Evolutionary conservation across 2,888 invertebrate species (phyloP).

Genomic region (Cryptophagus acutangulus): DNA sequence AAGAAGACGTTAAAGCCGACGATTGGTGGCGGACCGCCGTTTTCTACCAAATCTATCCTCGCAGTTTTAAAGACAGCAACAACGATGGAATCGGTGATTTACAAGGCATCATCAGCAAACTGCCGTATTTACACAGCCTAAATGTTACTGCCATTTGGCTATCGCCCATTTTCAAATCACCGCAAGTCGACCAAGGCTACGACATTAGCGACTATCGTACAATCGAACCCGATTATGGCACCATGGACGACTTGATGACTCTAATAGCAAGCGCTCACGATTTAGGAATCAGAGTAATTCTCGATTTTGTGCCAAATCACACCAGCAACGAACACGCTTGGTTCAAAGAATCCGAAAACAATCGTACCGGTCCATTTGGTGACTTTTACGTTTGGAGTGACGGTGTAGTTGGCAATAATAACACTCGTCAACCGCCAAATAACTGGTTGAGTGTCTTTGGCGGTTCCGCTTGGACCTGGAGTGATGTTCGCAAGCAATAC

Average conservation of each 20-base stretch:
- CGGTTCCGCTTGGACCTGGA: slow-evolving; percentile 52
- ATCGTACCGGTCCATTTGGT: slow-evolving; percentile 57
- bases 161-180: slow-evolving; percentile 78
- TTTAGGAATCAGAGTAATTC: slow-evolving; percentile 51
- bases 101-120: slow-evolving; percentile 48
- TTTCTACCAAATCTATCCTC: slow-evolving; percentile 82
- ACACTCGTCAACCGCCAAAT: slow-evolving; percentile 58
- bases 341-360: slow-evolving; percentile 67
- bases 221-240: slow-evolving; percentile 71
- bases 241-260: slow-evolving; percentile 62
- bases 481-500: slow-evolving; percentile 59
- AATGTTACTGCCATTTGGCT: slow-evolving; percentile 77
- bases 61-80: slow-evolving; percentile 78
- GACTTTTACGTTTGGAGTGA: slow-evolving; percentile 77
- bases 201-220: slow-evolving; percentile 75
- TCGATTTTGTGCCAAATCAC: slow-evolving; percentile 55
- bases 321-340: slow-evolving; percentile 75
- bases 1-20: too few relatives aligned
- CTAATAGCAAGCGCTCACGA: slow-evolving; percentile 55
- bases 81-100: slow-evolving; percentile 86
- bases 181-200: slow-evolving; percentile 83
- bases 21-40: slow-evolving; percentile 82
- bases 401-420: slow-evolving; percentile 48
- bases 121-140: slow-evolving; percentile 48
- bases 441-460: slow-evolving; percentile 57